Base-by-base conservation (phyloP, 2,888 invertebrate species). In the Caenorhabditis angaria region DNA sequence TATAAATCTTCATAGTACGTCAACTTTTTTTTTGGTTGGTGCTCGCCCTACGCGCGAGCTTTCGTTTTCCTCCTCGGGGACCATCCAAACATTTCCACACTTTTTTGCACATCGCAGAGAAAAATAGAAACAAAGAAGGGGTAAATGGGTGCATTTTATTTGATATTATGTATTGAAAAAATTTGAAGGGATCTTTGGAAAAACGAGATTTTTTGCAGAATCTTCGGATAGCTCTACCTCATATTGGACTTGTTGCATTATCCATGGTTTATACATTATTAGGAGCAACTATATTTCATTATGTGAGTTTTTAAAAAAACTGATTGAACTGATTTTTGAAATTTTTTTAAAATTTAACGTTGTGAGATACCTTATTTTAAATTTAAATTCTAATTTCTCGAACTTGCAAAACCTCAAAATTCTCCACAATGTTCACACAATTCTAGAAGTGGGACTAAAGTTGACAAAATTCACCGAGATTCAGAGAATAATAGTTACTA, bases 201-300 rank as follows among this genome's bases (percentile, higher is more conserved):
- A 3, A 50, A 24, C 2, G 22, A 50, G 50, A 50, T 18, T 35
- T 1, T 41, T 78, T 87, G 65, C 79, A 87, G 87, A 80, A 81
- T 25, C 70, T 87, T 24, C 82, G 83, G 32, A 82, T 87, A 61
- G 80, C 80, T 67, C 77, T 84, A 29, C 87, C 86, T 28, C 87
- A 87, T 71, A 79, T 87, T 57, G 87, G 86, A 54, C 77, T 87
- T 29, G 85, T 87, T 41, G 60, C 84, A 22, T 74, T 87, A 24
- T 87, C 87, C 18, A 80, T 84, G 20, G 70, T 78, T 12, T 87
- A 87, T 74, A 85, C 87, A 18, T 62, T 87, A 24, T 70, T 87
- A 24, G 87, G 87, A 56, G 87, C 86, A 6, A 77, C 82, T 28
- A 82, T 87, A 58, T 87, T 87, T 72, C 84, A 87, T 67, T 75